Base-by-base conservation (phyloP, 2,797 vertebrate species). In the Pteropus rufus region DNA sequence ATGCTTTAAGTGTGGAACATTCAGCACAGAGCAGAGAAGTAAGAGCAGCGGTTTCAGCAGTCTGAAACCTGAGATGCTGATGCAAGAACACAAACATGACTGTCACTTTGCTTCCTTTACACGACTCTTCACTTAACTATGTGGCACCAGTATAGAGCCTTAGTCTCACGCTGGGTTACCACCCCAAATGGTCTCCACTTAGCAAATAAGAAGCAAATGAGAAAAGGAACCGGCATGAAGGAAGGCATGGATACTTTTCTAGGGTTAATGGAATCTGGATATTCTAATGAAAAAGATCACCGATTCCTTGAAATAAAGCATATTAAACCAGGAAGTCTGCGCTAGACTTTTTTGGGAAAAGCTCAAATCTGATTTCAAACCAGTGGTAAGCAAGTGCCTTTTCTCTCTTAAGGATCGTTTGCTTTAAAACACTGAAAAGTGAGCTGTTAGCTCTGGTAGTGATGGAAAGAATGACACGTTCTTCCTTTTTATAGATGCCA, bases 201-300 rank as follows among this genome's bases (percentile, higher is more conserved):
- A 69, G 79, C 82, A 88, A 94, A 9, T 39, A 41, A 64, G 88
- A 85, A 34, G 49, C 81, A 91, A 93, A 14, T 2, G 10, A 58
- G 18, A 16, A 36, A 83, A 77, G 77, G 58, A 79, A 58, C 16
- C 24, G 77, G 62, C 44, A 60, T 18, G 29, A 70, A 26, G 62
- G 44, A 41, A 73, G 65, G 64, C 58, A 39, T 85, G 41, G 36
- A 76, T 41, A 85, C 15, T 34, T 56, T 58, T 62, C 73, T 76
- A 93, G 64, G 72, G 82, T 86, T 85, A 69, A 75, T 4, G 6
- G 70, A 87, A 34, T 75, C 73, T 73, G 56, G 56, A 73, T 36
- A 77, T 15, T 80, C 69, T 90, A 64, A 62, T 46, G 44, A 75
- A 87, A 93, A 92, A 85, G 76, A 87, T 49, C 93, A 85, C 31